Conservation (phyloP, 2,113 vertebrate species). For the Ailuropoda melanoleuca region DNA sequence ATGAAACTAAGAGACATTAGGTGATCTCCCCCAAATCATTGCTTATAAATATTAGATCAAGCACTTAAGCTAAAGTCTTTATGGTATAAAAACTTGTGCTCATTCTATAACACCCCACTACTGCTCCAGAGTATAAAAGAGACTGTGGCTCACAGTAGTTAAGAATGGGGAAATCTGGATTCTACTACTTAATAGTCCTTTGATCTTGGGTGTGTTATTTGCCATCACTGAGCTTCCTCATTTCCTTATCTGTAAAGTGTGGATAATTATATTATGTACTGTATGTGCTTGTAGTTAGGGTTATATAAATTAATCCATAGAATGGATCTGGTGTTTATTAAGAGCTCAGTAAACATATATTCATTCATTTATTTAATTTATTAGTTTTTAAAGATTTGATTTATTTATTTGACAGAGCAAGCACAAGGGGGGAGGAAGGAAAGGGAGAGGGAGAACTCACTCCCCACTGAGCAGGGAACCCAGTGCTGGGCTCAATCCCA, state of each 20-base stretch:
- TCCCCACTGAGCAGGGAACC: not conserved
- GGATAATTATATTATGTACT: not conserved
- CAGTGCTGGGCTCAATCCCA: not conserved
- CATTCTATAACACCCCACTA: not conserved
- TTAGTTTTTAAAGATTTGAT: not conserved
- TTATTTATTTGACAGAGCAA: not conserved
- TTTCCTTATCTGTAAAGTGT: not conserved
- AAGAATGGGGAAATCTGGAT: not conserved
- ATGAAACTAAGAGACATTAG: not conserved
- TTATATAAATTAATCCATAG: not conserved
- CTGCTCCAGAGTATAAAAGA: not conserved
- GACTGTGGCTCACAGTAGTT: not conserved
- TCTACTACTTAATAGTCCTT: not conserved
- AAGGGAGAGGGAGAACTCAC: not conserved
- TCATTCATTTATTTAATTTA: not conserved
- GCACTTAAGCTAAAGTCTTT: not conserved
- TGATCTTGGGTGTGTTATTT: not conserved
- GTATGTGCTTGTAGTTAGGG: not conserved
- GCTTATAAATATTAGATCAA: not conserved
- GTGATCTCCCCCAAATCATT: not conserved
- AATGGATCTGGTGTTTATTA: not conserved
- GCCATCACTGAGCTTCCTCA: not conserved
- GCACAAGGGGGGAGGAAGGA: not conserved
- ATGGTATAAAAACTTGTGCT: not conserved
- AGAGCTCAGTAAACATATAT: not conserved